A percentile compares a stretch with the other conserved stretches of the same genome.
Evolutionary conservation across 64 coral and sea anemone genomes (phyloP).

Genomic region (Montipora capricornis): DNA sequence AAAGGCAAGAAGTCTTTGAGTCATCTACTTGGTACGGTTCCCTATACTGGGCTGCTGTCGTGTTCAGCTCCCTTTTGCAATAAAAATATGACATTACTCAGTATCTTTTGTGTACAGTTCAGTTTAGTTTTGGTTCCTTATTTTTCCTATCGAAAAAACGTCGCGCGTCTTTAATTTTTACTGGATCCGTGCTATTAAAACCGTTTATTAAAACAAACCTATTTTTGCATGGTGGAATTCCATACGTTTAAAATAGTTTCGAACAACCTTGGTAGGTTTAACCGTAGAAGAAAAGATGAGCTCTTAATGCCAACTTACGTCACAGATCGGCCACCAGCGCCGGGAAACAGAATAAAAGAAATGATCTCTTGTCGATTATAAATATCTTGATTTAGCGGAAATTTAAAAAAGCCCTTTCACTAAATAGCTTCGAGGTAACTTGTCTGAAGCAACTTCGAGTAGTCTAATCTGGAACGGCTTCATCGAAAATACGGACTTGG

Average conservation of each 20-base stretch:
- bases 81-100: too few relatives aligned
- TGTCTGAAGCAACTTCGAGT: neutral
- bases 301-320: conserved; percentile 10
- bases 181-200: neutral
- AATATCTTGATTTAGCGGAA: neutral
- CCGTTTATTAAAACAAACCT: neutral
- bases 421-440: neutral
- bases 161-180: neutral
- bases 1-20: neutral
- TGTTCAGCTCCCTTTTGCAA: neutral
- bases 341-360: neutral
- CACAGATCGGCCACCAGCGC: neutral
- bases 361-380: neutral
- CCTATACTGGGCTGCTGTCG: too few relatives aligned
- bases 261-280: neutral
- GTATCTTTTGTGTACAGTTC: too few relatives aligned
- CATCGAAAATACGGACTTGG: neutral
- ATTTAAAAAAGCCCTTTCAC: neutral
- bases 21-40: neutral
- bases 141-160: neutral
- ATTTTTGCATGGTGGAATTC: conserved; percentile 7
- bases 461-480: neutral
- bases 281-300: neutral
- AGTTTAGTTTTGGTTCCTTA: neutral
- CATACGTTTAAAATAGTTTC: neutral